Conservation (phyloP, 2,113 vertebrate genomes). For the Halcyon malimbica region DNA sequence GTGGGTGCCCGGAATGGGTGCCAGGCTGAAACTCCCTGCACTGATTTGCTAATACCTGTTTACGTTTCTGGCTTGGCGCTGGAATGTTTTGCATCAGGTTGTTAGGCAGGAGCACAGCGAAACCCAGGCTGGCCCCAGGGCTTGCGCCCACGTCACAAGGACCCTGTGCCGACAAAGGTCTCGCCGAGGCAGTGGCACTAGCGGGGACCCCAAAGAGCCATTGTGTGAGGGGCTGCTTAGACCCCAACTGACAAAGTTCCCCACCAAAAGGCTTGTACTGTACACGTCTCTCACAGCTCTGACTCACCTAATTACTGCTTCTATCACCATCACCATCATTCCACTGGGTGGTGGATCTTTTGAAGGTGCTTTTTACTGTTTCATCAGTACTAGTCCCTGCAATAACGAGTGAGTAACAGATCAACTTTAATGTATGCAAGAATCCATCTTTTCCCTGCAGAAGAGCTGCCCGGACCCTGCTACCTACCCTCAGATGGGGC, state of each 20-base stretch:
- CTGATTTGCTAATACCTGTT: neutral
- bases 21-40: neutral
- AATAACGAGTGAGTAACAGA: neutral
- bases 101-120: neutral
- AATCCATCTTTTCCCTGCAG: neutral
- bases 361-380: constrained; percentile 16
- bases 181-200: neutral
- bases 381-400: neutral
- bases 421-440: neutral
- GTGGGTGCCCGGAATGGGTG: rapidly evolving
- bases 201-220: neutral
- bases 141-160: rapidly evolving
- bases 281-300: neutral
- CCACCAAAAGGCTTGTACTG: neutral
- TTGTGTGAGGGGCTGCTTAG: neutral
- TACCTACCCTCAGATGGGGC: rapidly evolving
- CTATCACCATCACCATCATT: neutral
- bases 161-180: neutral
- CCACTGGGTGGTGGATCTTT: constrained; percentile 16
- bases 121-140: rapidly evolving
- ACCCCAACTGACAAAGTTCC: neutral
- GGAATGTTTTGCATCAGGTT: neutral
- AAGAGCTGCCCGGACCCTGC: neutral
- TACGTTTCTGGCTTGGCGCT: neutral
- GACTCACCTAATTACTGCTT: constrained; percentile 39